Base-by-base conservation (phyloP, 1,140 invertebrate genomes). In the Brachionus angularis region DNA sequence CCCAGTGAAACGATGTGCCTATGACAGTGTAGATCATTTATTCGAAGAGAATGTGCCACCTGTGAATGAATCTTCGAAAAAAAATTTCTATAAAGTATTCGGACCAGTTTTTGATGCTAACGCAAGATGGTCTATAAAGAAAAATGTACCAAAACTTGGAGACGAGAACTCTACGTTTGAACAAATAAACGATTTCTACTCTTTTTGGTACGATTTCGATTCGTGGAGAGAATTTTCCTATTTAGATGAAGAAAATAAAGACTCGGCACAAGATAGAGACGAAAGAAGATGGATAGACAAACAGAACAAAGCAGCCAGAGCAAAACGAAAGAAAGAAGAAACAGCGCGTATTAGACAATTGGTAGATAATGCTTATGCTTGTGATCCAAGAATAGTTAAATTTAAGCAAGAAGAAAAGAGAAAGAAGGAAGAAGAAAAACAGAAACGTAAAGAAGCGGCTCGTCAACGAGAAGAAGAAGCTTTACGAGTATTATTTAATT, bases 181-280 rank as follows among this genome's bases (percentile, higher is more conserved):
- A 34, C 78, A 83, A 50, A 84, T 86, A 4, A 80, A 86, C 72
- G 74, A 78, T 29, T 86, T 86, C 75, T 86, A 86, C 75, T 75
- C 78, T 25, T 86, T 85, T 75, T 86, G 85, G 85, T 97, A 96
- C 80, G 87, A 93, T 74, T 98, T 97, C 83, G 92, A 97, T 75
- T 98, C 95, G 0, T 98, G 96, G 96, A 84, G 96, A 74, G 96
- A 98, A 77, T 99, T 90, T 84, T 98, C 94, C n/a, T 98, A 98
- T 80, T 81, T 96, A 70, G 96, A 99, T 81, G 93, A 97, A 82
- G 96, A 98, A 79, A 94, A 97, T 75, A 98, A 97, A 80, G 93
- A 96, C 78, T 93, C 91, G 78, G 96, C 93, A 3, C 89, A 93
- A 81, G 93, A 86, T 83, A 87, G 94, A 1, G 93, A 96, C 75